These are phyloP conservation scores for Spatulosminthurus flaviceps DNA, from an alignment of 2,888 invertebrate genomes.

Conservation along the genomic window DNA sequence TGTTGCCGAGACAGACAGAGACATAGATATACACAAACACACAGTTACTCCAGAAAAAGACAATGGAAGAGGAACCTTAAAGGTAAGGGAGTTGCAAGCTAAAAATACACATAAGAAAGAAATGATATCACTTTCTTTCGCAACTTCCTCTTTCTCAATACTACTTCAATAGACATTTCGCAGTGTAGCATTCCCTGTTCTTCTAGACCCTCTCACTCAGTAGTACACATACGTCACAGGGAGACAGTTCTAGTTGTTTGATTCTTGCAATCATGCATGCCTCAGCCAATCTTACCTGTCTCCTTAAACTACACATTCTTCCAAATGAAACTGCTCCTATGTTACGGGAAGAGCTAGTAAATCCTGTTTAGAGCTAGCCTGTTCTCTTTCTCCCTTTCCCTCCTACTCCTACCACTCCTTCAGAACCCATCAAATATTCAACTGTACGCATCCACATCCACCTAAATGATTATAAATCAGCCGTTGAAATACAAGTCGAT, in stretches of 20 bases:
- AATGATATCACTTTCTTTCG: too few species aligned
- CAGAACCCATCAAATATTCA: not conserved
- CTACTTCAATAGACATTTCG: too few species aligned
- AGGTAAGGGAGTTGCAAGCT: too few species aligned
- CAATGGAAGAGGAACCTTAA: too few species aligned
- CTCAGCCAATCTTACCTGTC: conserved; percentile 46
- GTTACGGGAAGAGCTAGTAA: conserved; percentile 31
- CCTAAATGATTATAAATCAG: conserved; percentile 50
- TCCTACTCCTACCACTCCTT: conserved; percentile 31
- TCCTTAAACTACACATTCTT: conserved; percentile 47
- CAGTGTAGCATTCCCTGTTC: too few species aligned
- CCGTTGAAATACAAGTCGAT: conserved; percentile 25
- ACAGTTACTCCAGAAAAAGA: not conserved
- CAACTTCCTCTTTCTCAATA: too few species aligned
- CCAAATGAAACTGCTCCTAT: conserved; percentile 48
- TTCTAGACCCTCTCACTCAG: too few species aligned
- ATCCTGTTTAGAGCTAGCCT: conserved; percentile 47
- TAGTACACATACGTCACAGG: too few species aligned
- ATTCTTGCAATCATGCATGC: not conserved
- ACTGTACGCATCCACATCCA: not conserved
- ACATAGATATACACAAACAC: not conserved
- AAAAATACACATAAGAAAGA: too few species aligned
- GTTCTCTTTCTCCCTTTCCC: conserved; percentile 50
- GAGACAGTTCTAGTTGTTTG: too few species aligned
- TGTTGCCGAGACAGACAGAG: not conserved